These are phyloP conservation scores for Bombus turneri DNA, from an alignment of 1,140 invertebrate species.

Conservation along the genomic window DNA sequence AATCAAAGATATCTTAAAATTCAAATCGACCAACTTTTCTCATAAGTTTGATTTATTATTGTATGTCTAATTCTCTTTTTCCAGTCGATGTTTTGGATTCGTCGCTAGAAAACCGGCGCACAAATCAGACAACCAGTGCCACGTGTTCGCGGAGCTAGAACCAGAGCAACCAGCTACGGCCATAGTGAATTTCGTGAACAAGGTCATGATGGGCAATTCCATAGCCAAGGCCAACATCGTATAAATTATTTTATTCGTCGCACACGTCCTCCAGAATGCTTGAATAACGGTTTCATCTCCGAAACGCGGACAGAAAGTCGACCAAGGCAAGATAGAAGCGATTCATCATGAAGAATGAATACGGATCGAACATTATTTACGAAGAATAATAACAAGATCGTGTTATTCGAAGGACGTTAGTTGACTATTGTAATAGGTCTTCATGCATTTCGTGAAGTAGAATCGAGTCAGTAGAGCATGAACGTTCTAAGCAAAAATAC, in stretches of 20 bases:
- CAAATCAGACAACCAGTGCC: slow-evolving; percentile 95
- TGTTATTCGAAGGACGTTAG: not conserved
- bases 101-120: slow-evolving; percentile 92
- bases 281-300: slow-evolving; percentile 4
- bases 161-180: slow-evolving; percentile 97
- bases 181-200: slow-evolving; percentile 98
- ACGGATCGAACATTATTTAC: not conserved
- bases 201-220: slow-evolving; percentile 88
- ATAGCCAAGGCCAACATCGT: slow-evolving; percentile 84
- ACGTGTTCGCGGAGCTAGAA: slow-evolving; percentile 97
- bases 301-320: not conserved
- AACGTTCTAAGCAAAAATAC: slow-evolving; percentile 41
- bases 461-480: slow-evolving; percentile 53
- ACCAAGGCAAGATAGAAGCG: not conserved
- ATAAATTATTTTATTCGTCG: slow-evolving; percentile 65
- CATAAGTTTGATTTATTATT: too few species aligned
- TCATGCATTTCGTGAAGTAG: slow-evolving; percentile 59
- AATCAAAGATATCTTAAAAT: not conserved
- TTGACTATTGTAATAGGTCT: slow-evolving; percentile 41
- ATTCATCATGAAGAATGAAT: slow-evolving; percentile 21
- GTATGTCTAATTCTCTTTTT: slow-evolving; percentile 65
- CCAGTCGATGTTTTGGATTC: slow-evolving; percentile 95
- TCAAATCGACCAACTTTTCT: too few species aligned
- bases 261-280: not conserved
- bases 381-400: not conserved